phyloP scores from a whole-genome alignment of 2,888 invertebrate genomes.

The Limenitis camilla region DNA sequence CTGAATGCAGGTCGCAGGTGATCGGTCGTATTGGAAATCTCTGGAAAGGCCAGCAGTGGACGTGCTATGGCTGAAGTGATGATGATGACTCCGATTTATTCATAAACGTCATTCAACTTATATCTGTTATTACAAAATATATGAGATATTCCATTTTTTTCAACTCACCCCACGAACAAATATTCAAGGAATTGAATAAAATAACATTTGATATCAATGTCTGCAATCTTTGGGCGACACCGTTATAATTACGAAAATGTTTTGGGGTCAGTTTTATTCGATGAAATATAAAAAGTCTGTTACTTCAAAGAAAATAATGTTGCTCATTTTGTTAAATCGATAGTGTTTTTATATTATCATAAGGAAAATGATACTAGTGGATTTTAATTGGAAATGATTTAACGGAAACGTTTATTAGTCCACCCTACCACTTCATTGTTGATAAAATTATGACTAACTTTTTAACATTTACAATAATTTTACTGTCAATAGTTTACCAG shows the following conservation, averaged over 20 bases:
- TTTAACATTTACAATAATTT: too few species aligned
- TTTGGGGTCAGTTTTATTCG: conserved; percentile 33
- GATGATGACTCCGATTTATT: not conserved
- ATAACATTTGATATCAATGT: conserved; percentile 42
- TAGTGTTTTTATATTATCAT: not conserved
- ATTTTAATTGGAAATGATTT: not conserved
- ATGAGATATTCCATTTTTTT: not conserved
- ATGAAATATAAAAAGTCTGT: conserved; percentile 15
- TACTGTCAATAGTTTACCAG: too few species aligned
- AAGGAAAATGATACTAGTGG: not conserved
- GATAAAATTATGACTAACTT: not conserved
- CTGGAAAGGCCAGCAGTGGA: too few species aligned
- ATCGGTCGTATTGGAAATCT: too few species aligned
- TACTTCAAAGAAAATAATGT: conserved; percentile 11
- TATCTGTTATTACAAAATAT: not conserved
- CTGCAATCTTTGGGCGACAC: conserved; percentile 47
- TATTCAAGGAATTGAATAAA: conserved; percentile 41
- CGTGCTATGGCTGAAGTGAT: too few species aligned
- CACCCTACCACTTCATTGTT: not conserved
- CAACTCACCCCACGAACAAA: conserved; percentile 27
- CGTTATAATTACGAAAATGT: conserved; percentile 29
- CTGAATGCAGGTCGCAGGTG: too few species aligned
- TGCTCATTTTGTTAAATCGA: not conserved
- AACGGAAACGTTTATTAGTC: too few species aligned
- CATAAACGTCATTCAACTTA: not conserved